Percentiles rank a stretch among this genome's conserved stretches.
These are phyloP conservation scores for Martes martes DNA, from an alignment of 2,113 vertebrate genomes.

Conservation along the genomic window DNA sequence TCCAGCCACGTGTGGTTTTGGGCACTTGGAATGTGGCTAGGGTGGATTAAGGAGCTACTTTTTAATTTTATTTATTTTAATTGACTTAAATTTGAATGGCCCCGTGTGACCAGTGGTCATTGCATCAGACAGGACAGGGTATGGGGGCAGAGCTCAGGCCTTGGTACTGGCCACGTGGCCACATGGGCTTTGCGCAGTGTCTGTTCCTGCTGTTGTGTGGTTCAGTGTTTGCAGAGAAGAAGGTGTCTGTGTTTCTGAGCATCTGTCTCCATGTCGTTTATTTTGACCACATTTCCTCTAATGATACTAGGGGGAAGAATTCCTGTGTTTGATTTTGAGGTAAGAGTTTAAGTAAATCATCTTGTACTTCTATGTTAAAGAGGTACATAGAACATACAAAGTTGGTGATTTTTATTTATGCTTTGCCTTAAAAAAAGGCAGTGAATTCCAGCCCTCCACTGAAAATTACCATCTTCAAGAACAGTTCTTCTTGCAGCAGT, in stretches of 20 bases:
- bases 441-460: background rate
- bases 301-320: slow-evolving; percentile 53
- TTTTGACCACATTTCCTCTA: background rate
- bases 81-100: background rate
- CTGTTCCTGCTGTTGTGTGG: background rate
- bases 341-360: background rate
- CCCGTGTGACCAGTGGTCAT: fast-evolving
- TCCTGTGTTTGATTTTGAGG: background rate
- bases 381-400: background rate
- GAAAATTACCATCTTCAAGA: background rate
- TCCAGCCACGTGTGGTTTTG: fast-evolving
- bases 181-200: fast-evolving
- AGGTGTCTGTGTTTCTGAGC: background rate
- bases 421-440: background rate
- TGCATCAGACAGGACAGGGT: fast-evolving
- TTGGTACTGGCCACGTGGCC: fast-evolving
- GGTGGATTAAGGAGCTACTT: background rate
- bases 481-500: background rate
- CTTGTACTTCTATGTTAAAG: background rate
- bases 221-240: background rate
- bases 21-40: background rate
- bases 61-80: background rate
- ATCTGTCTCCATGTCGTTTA: fast-evolving
- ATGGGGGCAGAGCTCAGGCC: background rate
- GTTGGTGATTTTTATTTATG: background rate